Conservation (phyloP, 2,888 invertebrate species). For the Ceriagrion tenellum region DNA sequence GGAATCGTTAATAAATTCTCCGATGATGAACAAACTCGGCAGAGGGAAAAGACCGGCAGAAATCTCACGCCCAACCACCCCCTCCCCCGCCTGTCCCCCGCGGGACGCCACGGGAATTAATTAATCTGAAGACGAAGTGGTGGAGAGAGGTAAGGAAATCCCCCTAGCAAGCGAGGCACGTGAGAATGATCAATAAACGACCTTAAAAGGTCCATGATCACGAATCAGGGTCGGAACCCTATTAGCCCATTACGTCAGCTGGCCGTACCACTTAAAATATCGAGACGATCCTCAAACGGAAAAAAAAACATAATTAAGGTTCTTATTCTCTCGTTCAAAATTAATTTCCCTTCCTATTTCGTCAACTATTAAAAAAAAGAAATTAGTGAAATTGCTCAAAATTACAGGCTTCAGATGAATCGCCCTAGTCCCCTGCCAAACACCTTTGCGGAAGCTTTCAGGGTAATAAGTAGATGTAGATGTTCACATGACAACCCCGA, state of each 20-base stretch:
- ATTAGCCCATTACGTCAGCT: no score
- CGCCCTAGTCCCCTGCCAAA: neutral
- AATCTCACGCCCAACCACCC: neutral
- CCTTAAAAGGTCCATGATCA: neutral
- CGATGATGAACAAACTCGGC: neutral
- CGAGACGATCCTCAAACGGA: neutral
- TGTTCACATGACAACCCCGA: no score
- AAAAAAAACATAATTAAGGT: no score
- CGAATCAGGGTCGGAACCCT: no score
- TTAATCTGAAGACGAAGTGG: neutral
- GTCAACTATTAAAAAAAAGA: no score
- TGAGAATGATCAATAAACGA: neutral
- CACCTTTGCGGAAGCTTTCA: neutral
- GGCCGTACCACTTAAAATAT: neutral
- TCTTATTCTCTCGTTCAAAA: no score
- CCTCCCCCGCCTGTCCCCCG: no score
- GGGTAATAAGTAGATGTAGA: neutral
- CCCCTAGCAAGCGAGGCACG: no score
- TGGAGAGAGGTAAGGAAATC: neutral
- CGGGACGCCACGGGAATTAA: neutral
- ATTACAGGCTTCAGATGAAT: no score
- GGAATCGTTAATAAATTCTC: slow-evolving; percentile 24
- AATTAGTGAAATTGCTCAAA: no score
- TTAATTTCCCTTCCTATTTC: no score
- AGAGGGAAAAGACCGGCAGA: neutral